These are phyloP conservation scores for Meriones psammophilus DNA, from an alignment of 2,797 vertebrate genomes.

Conservation along the genomic window DNA sequence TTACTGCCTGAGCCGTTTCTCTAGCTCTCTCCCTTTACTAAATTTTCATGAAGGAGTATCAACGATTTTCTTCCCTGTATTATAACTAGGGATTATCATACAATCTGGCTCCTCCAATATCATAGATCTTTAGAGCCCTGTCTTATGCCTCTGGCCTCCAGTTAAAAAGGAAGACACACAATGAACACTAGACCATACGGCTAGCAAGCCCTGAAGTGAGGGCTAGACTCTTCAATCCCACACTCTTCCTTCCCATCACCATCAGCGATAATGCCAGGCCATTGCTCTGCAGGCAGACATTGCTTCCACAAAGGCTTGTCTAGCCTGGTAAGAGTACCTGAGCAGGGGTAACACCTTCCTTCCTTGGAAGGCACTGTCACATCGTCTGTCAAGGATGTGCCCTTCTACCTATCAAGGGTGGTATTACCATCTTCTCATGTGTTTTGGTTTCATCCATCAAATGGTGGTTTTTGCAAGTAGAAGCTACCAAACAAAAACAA, in stretches of 20 bases:
- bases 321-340: background rate
- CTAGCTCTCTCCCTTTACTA: background rate
- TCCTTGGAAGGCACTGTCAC: background rate
- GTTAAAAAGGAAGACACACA: background rate
- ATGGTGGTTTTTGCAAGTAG: background rate
- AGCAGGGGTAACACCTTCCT: background rate
- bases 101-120: background rate
- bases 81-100: background rate
- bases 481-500: background rate
- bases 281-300: background rate
- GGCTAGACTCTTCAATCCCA: background rate
- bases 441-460: background rate
- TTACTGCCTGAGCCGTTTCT: background rate
- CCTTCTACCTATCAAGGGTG: background rate
- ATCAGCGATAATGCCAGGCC: background rate
- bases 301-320: background rate
- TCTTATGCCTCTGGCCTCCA: background rate
- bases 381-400: background rate
- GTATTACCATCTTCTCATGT: background rate
- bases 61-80: background rate
- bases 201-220: background rate
- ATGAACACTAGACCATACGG: background rate
- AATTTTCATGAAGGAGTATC: background rate
- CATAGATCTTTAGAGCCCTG: background rate
- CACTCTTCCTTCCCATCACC: background rate